phyloP scores from a whole-genome alignment of 1,140 invertebrate species.

The Saxidomus purpurata region DNA sequence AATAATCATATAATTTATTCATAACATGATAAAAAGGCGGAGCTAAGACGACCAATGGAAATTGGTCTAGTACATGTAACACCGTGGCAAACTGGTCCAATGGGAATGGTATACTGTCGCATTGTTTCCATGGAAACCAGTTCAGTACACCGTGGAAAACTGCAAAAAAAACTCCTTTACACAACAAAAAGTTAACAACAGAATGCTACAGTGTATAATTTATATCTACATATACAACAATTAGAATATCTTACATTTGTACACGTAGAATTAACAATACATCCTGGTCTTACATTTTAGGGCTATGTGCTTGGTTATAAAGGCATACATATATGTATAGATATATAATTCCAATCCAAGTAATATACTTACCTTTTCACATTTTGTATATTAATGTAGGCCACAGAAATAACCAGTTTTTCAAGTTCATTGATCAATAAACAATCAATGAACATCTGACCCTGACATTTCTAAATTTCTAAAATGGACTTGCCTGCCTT shows the following conservation, averaged over 20 bases:
- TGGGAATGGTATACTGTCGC: too few relatives aligned
- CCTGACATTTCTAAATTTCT: too few relatives aligned
- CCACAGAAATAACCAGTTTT: neutral
- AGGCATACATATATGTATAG: constrained; percentile 2
- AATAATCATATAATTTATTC: too few relatives aligned
- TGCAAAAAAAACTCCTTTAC: neutral
- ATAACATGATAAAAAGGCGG: too few relatives aligned
- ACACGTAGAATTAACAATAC: neutral
- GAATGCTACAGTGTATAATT: neutral
- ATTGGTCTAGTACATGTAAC: too few relatives aligned
- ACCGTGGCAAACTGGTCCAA: too few relatives aligned
- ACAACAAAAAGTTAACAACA: constrained; percentile 2
- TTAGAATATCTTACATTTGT: constrained; percentile 15
- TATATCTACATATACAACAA: constrained; percentile 27
- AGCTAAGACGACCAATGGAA: too few relatives aligned
- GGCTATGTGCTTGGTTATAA: neutral
- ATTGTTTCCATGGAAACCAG: too few relatives aligned
- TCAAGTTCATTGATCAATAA: too few relatives aligned
- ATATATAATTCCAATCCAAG: neutral
- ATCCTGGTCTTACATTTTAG: neutral
- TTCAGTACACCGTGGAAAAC: too few relatives aligned
- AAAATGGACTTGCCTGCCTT: too few relatives aligned
- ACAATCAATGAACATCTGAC: too few relatives aligned
- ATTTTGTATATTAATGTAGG: neutral
- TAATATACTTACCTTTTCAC: neutral